phyloP scores from a whole-genome alignment of 2,113 vertebrate genomes.

The Gorsachius goisagi region DNA sequence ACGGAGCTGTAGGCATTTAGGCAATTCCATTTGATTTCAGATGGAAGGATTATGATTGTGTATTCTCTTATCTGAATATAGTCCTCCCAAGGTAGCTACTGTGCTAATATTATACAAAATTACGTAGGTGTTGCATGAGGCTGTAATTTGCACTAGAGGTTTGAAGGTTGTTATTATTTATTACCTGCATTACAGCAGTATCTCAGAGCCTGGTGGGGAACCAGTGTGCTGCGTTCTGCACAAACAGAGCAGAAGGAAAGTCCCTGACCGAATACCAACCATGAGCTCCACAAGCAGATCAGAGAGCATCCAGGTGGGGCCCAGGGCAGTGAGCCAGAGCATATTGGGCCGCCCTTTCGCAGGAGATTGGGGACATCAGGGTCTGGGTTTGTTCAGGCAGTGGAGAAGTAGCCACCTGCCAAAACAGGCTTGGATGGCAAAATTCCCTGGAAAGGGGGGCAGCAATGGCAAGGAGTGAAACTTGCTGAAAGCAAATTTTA shows the following conservation, averaged over 20 bases:
- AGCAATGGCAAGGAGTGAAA: not conserved
- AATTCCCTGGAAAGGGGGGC: not conserved
- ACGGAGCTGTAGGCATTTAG: not conserved
- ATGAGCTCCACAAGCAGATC: constrained; percentile 54
- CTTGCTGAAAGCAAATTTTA: not conserved
- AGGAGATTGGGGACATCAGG: rapidly evolving
- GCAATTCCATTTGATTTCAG: constrained; percentile 6
- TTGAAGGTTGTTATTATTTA: constrained; percentile 67
- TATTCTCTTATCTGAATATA: constrained; percentile 38
- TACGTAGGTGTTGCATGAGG: constrained; percentile 55
- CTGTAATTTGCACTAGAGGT: constrained; percentile 58
- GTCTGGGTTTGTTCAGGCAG: not conserved
- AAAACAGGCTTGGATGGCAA: not conserved
- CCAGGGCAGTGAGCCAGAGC: not conserved
- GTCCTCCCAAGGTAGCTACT: constrained; percentile 21
- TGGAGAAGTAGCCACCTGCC: not conserved
- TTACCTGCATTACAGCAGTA: constrained; percentile 32
- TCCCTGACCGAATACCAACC: constrained; percentile 59
- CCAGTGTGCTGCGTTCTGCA: not conserved
- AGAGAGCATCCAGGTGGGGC: constrained; percentile 62
- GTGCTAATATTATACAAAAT: constrained; percentile 58
- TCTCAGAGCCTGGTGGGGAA: constrained; percentile 44
- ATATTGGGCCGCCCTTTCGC: not conserved
- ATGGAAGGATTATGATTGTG: constrained; percentile 16
- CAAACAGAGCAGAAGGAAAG: constrained; percentile 55